phyloP scores from a whole-genome alignment of 2,797 vertebrate genomes.

The Galagoides demidoff region DNA sequence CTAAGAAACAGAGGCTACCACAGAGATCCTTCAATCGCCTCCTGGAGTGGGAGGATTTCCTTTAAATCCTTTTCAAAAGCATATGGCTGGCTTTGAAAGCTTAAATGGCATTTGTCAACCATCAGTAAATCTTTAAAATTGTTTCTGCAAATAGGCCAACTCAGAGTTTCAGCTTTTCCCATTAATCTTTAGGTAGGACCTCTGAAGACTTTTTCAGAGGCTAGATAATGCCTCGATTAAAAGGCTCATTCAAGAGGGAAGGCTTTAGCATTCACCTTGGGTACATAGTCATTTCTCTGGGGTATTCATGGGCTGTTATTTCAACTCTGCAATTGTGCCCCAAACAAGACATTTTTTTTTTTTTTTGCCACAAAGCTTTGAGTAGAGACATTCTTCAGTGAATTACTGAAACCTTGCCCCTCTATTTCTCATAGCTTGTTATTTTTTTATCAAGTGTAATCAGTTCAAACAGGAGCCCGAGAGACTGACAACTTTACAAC shows the following conservation, averaged over 20 bases:
- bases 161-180: conserved; percentile 86
- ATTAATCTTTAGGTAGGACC: conserved; percentile 89
- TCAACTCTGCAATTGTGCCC: conserved; percentile 82
- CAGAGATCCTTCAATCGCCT: conserved; percentile 42
- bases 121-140: conserved; percentile 89
- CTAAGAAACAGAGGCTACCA: conserved; percentile 35
- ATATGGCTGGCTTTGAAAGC: conserved; percentile 88
- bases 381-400: conserved; percentile 86
- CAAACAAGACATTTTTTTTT: conserved; percentile 86
- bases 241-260: conserved; percentile 88
- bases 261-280: conserved; percentile 90
- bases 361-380: conserved; percentile 84
- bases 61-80: conserved; percentile 88
- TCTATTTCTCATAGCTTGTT: conserved; percentile 85
- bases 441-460: conserved; percentile 86
- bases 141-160: conserved; percentile 87
- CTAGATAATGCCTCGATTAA: conserved; percentile 89
- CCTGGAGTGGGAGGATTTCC: conserved; percentile 86
- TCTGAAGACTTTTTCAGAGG: conserved; percentile 86
- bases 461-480: conserved; percentile 80
- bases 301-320: conserved; percentile 88
- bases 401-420: conserved; percentile 85
- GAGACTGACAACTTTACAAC: conserved; percentile 81
- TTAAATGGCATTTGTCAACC: conserved; percentile 90
- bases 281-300: conserved; percentile 88